A percentile compares a stretch with the other conserved stretches of the same genome.
These are phyloP conservation scores for Prinia subflava DNA, from an alignment of 2,113 vertebrate genomes.

Conservation along the genomic window DNA sequence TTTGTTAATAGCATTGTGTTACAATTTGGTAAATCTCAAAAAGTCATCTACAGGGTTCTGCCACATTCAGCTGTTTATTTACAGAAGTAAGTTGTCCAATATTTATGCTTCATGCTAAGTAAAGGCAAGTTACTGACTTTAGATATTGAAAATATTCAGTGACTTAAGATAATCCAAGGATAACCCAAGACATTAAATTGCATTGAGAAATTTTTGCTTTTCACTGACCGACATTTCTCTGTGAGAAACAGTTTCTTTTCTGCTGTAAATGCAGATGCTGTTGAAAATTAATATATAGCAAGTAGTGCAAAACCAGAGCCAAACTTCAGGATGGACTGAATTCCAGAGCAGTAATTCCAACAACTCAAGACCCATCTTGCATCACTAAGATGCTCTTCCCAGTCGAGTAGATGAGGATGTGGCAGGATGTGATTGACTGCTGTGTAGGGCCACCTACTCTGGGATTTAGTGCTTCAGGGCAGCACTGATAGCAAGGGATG, in stretches of 20 bases:
- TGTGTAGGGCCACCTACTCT: background rate
- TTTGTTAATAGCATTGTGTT: background rate
- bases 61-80: background rate
- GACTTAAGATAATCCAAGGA: background rate
- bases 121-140: background rate
- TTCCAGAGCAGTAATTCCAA: background rate
- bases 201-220: background rate
- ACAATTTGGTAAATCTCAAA: background rate
- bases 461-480: background rate
- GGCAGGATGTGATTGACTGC: background rate
- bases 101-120: background rate
- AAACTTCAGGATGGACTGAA: background rate
- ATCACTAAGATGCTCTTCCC: background rate
- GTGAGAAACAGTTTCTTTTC: background rate
- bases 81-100: background rate
- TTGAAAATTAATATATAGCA: background rate
- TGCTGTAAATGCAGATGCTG: background rate
- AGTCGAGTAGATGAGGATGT: background rate
- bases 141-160: background rate
- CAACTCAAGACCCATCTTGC: background rate
- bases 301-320: background rate
- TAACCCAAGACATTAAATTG: background rate
- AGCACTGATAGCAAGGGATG: background rate
- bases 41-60: accelerated
- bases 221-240: background rate